Evolutionary conservation across 2,113 vertebrate species (phyloP), one percentile per base, ranked within the genome.

Genomic region (Pyrgilauda ruficollis): DNA sequence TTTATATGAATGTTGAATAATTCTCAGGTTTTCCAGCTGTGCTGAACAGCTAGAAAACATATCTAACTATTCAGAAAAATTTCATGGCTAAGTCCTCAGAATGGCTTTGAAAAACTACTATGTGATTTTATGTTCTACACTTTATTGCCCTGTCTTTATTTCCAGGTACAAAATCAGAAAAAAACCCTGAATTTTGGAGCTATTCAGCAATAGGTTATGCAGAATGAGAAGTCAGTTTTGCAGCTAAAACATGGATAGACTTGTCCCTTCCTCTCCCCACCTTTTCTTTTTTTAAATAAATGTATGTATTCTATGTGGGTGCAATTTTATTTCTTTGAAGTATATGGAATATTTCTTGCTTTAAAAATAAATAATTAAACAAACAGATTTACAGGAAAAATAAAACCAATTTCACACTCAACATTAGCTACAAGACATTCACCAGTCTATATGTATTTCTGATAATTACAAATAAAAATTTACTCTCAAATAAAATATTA

Each of bases 261-360:
- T 68, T 81, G 5, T 58, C 13, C 3, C 7, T 50, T 5, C 11
- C 14, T 12, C 6, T 2, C 1, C 2, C 5, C 3, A 0, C 0
- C 9, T 23, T 37, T 12, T n/a, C 11, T 69, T 52, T 52, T 56
- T 55, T 33, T 0, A 16, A 79, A 78, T n/a, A 50, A 73, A 76
- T 44, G 6, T 10, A 33, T 26, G 41, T 6, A 24, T 61, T 53
- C 37, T 19, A 20, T 14, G 33, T 30, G 20, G 31, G 39, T 26
- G 5, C 6, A 68, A 50, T 43, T 80, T 56, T 53, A 31, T 56
- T 80, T 67, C 55, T 87, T 84, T 83, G 62, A 91, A 77, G 35
- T 72, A 26, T 49, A 27, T 19, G 15, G 20, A 74, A 7, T 84
- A 74, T 33, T 72, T 75, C 39, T 37, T 89, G 24, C 44, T 68